Evolutionary conservation across 1,140 invertebrate genomes (phyloP), one percentile per base, ranked within the genome.

Genomic region (Druon quercuslanigerum): DNA sequence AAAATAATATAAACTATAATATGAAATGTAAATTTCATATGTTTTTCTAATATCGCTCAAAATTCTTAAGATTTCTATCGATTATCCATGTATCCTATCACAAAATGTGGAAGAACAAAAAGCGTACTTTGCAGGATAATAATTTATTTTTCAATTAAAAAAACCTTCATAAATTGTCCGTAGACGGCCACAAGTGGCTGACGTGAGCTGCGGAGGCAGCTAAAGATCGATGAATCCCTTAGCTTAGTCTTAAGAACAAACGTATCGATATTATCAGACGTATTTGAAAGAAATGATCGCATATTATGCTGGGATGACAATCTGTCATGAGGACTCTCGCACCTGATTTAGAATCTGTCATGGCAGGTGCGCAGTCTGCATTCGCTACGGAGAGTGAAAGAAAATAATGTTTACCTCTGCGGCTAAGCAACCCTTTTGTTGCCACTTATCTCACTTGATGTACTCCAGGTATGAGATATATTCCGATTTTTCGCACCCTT

Each of bases 101-200:
- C 2, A 4, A 33, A 33, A 33, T 33, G 4, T 33, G 0, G 25
- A 33, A 33, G 7, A 66, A 72, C 51, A 76, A 78, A 46, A 78
- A 82, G 75, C 78, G 76, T 77, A 76, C 73, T 74, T 79, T 76
- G 16, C 50, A 56, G 25, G 4, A 33, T 33, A 33, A 33, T 33
- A 5, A 33, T 33, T 33, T 33, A 33, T 33, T 33, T 33, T 33
- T 33, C 5, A 33, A 33, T 33, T 33, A 33, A 33, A 33, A 33
- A 33, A 33, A 33, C 4, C 40, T 46, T 46, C 7, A 46, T 11
- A 9, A 19, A 72, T 60, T 73, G 66, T 83, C 86, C 83, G 82
- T 78, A 83, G 82, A 85, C 79, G 86, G 86, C 86, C 82, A 88
- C 87, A 88, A 87, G 87, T 87, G 88, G 85, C 87, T 78, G 82